Conservation (phyloP, 2,797 vertebrate genomes). For the Hemibagrus guttatus region DNA sequence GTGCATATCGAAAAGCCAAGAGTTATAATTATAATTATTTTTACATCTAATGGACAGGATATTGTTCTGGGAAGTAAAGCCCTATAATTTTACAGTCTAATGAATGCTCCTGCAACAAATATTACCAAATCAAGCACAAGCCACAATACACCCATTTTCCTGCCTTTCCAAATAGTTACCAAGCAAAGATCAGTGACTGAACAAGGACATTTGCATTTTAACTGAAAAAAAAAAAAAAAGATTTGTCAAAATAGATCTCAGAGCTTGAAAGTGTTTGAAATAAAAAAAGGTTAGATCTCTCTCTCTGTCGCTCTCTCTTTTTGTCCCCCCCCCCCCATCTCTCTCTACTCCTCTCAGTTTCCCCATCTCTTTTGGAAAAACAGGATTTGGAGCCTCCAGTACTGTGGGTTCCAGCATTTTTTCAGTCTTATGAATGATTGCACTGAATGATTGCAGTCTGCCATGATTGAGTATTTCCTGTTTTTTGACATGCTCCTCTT, state of each 20-base stretch:
- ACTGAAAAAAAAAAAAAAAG: neutral
- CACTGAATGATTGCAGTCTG: constrained; percentile 21
- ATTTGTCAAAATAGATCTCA: neutral
- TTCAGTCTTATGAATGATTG: constrained; percentile 28
- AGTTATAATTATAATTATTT: constrained; percentile 12
- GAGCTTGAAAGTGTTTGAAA: neutral
- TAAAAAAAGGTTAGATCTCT: neutral
- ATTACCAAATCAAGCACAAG: constrained; percentile 12
- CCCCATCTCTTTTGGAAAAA: constrained; percentile 15
- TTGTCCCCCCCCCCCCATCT: too few relatives aligned
- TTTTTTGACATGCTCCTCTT: constrained; percentile 25
- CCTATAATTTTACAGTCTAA: constrained; percentile 18
- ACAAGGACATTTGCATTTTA: neutral
- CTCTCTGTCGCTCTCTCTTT: neutral
- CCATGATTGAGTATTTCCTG: constrained; percentile 32
- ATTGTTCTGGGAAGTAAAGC: constrained; percentile 21
- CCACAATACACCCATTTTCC: neutral
- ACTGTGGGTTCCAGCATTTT: constrained; percentile 1
- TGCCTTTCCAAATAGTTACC: neutral
- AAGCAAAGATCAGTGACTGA: neutral
- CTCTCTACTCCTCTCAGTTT: neutral
- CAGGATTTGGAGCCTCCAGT: neutral
- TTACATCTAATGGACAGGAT: constrained; percentile 27
- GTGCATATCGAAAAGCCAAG: constrained; percentile 26
- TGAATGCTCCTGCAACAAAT: constrained; percentile 16